These are phyloP conservation scores for Orientallactaga sibirica DNA, from an alignment of 2,797 vertebrate species.

Conservation along the genomic window DNA sequence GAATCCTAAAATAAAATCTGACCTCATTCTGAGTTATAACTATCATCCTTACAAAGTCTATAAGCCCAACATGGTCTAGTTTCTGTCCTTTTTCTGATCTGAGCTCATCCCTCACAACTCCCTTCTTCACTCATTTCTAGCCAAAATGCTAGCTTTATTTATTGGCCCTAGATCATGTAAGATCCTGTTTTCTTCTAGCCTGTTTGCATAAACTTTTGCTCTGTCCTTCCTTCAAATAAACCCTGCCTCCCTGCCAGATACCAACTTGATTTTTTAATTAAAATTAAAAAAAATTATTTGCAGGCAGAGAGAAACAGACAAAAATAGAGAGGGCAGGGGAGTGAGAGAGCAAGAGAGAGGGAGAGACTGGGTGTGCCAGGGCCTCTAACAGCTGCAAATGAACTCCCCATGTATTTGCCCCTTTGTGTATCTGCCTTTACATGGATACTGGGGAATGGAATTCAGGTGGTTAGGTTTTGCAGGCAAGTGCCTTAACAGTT, in stretches of 20 bases:
- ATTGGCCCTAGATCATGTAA: neutral
- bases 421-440: too few relatives aligned
- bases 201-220: neutral
- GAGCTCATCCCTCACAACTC: neutral
- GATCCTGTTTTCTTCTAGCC: neutral
- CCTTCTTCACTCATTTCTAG: neutral
- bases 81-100: neutral
- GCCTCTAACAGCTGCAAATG: too few relatives aligned
- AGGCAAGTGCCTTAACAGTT: too few relatives aligned
- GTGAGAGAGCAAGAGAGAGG: too few relatives aligned
- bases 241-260: neutral
- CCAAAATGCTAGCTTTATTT: neutral
- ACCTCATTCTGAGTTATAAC: neutral
- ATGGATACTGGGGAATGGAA: too few relatives aligned
- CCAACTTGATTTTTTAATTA: too few relatives aligned
- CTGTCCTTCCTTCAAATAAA: neutral
- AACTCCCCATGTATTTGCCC: too few relatives aligned
- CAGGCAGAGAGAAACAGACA: too few relatives aligned
- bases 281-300: too few relatives aligned
- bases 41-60: neutral
- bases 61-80: neutral
- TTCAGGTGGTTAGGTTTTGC: too few relatives aligned
- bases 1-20: neutral
- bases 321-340: too few relatives aligned
- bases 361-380: too few relatives aligned